A percentile compares a stretch with the other conserved stretches of the same genome.
Conservation (phyloP, 2,797 vertebrate genomes). For the Neomorphus geoffroyi region DNA sequence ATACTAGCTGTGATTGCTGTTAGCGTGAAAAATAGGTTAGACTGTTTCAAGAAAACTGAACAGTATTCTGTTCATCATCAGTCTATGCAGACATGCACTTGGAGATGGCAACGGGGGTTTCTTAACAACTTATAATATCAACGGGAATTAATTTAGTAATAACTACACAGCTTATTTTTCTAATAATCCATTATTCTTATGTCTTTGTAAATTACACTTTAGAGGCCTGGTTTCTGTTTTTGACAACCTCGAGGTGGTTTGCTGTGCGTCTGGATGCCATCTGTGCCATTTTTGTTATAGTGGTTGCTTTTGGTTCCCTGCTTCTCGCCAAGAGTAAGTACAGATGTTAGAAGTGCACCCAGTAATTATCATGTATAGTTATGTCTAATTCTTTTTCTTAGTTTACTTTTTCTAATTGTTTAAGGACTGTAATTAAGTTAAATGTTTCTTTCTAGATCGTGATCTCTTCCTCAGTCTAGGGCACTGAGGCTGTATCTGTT, state of each 20-base stretch:
- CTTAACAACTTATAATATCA: not conserved
- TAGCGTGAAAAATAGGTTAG: not conserved
- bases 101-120: not conserved
- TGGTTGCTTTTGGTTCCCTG: conserved; percentile 87
- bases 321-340: conserved; percentile 87
- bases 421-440: conserved; percentile 44
- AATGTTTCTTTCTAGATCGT: conserved; percentile 44
- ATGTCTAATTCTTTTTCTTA: conserved; percentile 50
- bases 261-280: conserved; percentile 93
- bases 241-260: conserved; percentile 94
- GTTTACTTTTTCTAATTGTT: conserved; percentile 48
- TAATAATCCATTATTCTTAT: conserved; percentile 14
- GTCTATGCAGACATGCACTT: not conserved
- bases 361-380: conserved; percentile 50
- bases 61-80: not conserved
- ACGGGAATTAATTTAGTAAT: not conserved
- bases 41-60: not conserved
- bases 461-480: conserved; percentile 25
- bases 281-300: conserved; percentile 89
- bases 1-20: not conserved
- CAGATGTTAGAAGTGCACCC: conserved; percentile 55
- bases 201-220: conserved; percentile 27
- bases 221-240: conserved; percentile 96
- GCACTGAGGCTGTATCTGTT: not conserved
- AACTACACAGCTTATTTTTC: not conserved